A percentile compares a stretch with the other conserved stretches of the same genome.
Evolutionary conservation across 1,140 invertebrate genomes (phyloP).

Genomic region (Lucilia cuprina): DNA sequence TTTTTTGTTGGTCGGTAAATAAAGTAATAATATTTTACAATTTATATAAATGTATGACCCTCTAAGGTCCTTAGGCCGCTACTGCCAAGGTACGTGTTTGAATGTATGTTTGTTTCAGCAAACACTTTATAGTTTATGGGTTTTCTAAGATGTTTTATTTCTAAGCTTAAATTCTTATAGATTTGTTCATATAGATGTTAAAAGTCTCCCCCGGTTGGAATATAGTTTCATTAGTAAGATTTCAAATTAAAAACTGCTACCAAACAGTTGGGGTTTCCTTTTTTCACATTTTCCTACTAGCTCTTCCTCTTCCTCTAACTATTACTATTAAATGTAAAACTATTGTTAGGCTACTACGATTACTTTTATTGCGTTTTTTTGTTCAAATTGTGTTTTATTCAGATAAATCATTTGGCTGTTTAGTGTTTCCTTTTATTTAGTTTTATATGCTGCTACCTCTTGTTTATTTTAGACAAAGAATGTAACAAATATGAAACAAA

Average conservation of each 20-base stretch:
- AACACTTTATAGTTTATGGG: background rate
- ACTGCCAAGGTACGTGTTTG: background rate
- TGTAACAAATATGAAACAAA: background rate
- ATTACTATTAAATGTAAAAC: background rate
- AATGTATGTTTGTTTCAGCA: background rate
- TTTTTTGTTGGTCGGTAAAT: background rate
- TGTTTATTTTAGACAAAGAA: background rate
- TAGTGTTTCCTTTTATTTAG: background rate
- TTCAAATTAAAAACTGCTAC: too few relatives aligned
- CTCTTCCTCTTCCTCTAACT: background rate
- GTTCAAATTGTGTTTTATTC: background rate
- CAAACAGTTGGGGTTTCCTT: too few relatives aligned
- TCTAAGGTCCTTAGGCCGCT: background rate
- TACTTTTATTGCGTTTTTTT: background rate
- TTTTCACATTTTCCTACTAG: background rate
- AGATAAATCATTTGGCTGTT: constrained; percentile 6
- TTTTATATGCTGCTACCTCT: background rate
- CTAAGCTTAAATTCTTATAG: background rate
- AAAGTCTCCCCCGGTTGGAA: background rate
- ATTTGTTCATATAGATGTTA: background rate
- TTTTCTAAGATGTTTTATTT: background rate
- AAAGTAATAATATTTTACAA: constrained; percentile 6
- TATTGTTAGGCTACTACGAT: background rate
- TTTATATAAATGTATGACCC: background rate
- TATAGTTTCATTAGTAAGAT: background rate